phyloP scores from a whole-genome alignment of 1,140 invertebrate species.

The Scaptodrosophila lebanonensis region DNA sequence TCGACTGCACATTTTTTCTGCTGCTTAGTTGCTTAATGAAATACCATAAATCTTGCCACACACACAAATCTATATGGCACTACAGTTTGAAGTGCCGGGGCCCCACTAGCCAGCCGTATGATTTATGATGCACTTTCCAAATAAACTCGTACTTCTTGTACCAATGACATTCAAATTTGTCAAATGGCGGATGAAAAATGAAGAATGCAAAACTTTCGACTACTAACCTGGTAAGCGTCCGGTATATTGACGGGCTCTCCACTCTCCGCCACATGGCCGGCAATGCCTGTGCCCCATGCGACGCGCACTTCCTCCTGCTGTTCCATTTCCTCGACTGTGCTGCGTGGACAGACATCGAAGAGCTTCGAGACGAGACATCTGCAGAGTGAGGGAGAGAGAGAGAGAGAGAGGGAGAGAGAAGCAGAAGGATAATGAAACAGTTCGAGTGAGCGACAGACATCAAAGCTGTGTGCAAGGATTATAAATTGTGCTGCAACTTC shows the following conservation, averaged over 20 bases:
- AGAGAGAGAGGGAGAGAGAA: too few relatives aligned
- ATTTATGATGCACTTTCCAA: slow-evolving; percentile 42
- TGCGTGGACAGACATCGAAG: slow-evolving; percentile 94
- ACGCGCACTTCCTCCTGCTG: slow-evolving; percentile 94
- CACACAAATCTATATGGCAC: too few relatives aligned
- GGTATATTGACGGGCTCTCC: slow-evolving; percentile 96
- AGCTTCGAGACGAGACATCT: slow-evolving; percentile 93
- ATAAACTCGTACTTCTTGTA: neutral
- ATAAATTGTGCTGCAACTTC: too few relatives aligned
- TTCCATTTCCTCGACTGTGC: slow-evolving; percentile 93
- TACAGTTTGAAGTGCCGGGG: too few relatives aligned
- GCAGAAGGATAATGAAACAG: too few relatives aligned
- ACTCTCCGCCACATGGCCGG: slow-evolving; percentile 94
- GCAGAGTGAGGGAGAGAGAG: slow-evolving; percentile 23
- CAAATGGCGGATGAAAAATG: slow-evolving; percentile 29
- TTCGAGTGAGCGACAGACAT: too few relatives aligned
- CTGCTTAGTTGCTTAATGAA: neutral
- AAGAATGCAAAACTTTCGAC: slow-evolving; percentile 25
- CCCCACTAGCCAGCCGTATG: slow-evolving; percentile 32
- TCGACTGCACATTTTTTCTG: too few relatives aligned
- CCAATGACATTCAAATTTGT: slow-evolving; percentile 66
- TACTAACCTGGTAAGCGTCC: slow-evolving; percentile 93
- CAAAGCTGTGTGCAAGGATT: too few relatives aligned
- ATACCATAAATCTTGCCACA: slow-evolving; percentile 48
- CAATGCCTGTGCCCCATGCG: slow-evolving; percentile 93